Conservation (phyloP, 2,113 vertebrate genomes). For the Scolopax mira region DNA sequence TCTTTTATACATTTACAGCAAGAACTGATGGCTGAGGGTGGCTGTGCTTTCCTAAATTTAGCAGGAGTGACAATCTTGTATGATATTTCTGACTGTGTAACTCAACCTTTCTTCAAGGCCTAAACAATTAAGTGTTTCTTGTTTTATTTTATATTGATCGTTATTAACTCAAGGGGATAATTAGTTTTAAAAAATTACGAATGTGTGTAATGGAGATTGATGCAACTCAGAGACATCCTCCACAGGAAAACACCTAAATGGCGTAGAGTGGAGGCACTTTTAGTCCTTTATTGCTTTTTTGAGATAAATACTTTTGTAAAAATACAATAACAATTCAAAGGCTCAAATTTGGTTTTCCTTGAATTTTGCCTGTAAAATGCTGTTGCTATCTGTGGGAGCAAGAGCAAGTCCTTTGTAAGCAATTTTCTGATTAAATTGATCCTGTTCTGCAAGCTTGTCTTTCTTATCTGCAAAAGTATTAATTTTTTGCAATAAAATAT, state of each 20-base stretch:
- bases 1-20: neutral
- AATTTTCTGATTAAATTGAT: neutral
- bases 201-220: neutral
- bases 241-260: neutral
- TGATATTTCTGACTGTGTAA: neutral
- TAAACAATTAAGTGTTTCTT: neutral
- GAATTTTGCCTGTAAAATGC: neutral
- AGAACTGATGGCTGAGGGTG: neutral
- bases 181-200: neutral
- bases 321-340: neutral
- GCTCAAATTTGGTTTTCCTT: neutral
- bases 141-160: neutral
- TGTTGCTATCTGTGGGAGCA: neutral
- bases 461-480: neutral
- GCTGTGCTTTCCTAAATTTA: neutral
- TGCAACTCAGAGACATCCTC: neutral
- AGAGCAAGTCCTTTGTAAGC: neutral
- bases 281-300: neutral
- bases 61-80: neutral
- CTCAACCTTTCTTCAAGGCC: neutral
- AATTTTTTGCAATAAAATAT: slow-evolving; percentile 8
- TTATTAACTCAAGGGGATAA: neutral
- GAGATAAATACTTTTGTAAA: neutral
- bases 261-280: neutral
- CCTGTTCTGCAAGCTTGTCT: neutral